Percentiles rank a stretch among this genome's conserved stretches.
These are phyloP conservation scores for Semotilus atromaculatus DNA, from an alignment of 2,797 vertebrate genomes.

Conservation along the genomic window DNA sequence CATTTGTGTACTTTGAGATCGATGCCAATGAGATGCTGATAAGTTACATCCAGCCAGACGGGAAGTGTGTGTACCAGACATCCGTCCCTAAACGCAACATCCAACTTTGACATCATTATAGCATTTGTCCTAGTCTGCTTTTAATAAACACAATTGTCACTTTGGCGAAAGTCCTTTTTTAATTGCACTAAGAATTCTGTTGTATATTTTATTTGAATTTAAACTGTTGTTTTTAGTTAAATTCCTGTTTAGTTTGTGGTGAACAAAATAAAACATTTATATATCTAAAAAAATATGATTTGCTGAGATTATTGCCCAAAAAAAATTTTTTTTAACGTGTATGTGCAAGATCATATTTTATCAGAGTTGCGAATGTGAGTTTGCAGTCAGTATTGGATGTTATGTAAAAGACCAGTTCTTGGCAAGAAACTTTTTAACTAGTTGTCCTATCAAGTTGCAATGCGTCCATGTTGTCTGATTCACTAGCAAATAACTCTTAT, in stretches of 20 bases:
- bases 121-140: neutral
- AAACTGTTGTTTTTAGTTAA: neutral
- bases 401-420: neutral
- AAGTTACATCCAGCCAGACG: constrained; percentile 69
- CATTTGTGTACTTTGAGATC: constrained; percentile 70
- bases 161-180: neutral
- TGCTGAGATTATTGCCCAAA: neutral
- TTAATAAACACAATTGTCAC: constrained; percentile 1
- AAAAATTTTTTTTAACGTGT: neutral
- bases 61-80: constrained; percentile 71
- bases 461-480: neutral
- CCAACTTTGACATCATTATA: constrained; percentile 7
- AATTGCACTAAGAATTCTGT: neutral
- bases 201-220: neutral
- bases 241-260: neutral
- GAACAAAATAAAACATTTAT: neutral
- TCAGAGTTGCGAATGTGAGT: neutral
- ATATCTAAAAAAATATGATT: neutral
- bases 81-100: constrained; percentile 59
- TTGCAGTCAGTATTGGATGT: neutral
- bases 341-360: neutral
- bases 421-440: neutral
- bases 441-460: neutral
- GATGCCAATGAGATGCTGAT: constrained; percentile 63
- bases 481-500: neutral